Evolutionary conservation across 2,113 vertebrate species (phyloP), one percentile per base, ranked within the genome.

Genomic region (Riparia riparia): DNA sequence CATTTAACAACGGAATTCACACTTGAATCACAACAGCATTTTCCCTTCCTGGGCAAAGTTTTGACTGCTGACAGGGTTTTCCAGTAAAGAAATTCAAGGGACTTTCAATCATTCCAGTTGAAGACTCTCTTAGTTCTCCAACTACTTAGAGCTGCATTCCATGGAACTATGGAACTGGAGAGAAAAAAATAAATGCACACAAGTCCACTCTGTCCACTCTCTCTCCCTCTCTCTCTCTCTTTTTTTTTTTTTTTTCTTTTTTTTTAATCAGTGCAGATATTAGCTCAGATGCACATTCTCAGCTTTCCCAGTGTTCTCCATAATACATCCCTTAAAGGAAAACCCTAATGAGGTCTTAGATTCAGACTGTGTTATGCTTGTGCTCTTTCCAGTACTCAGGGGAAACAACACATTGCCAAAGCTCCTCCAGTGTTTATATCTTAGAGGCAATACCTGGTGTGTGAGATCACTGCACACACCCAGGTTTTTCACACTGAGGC

Each of bases 11-110:
- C 2, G 2, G 70, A 85, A 91, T 94, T 95, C 82, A 45, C 31
- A 45, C 12, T 61, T 65, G 70, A 85, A 79, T 82, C 17, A 25
- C 15, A 65, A 60, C 44, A 53, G 41, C 24, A 53, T 91, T 93
- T 76, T 86, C 32, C 54, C 74, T 86, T 89, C 17, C 53, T 72
- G 28, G 15, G 44, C 47, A 84, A 83, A 80, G 50, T 63, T 94
- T 86, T 95, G 56, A 86, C 26, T 66, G 17, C 85, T 74, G 49
- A 63, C 68, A 90, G 54, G 8, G 20, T 64, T 86, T 95, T 91
- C 80, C 77, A 86, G 86, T 86, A 92, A 95, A 87, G 69, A 89
- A 91, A 84, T 56, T 85, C 39, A 82, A 69, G 44, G 39, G 45
- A 77, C 63, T 28, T 85, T 77, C 50, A 77, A 0, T 80, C 31